Conservation (phyloP, 2,113 vertebrate species). For the Antechinus stuartii region DNA sequence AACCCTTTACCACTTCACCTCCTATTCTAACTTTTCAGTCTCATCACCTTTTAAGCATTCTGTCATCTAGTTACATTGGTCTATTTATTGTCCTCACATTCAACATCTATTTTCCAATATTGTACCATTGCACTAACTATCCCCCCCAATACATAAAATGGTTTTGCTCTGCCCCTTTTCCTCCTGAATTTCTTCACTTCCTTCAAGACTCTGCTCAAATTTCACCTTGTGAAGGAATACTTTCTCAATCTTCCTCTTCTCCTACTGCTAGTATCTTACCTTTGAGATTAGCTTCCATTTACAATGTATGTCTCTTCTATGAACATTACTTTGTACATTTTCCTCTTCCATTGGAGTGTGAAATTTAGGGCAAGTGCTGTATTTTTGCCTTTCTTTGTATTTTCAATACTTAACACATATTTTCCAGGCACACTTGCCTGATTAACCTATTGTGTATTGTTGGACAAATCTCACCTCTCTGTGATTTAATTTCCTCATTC, state of each 20-base stretch:
- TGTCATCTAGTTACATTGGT: background rate
- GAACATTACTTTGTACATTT: background rate
- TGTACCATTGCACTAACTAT: background rate
- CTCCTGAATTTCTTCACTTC: background rate
- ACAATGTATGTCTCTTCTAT: background rate
- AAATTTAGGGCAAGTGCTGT: background rate
- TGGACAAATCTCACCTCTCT: slow-evolving; percentile 17
- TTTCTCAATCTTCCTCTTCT: background rate
- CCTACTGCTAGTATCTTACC: background rate
- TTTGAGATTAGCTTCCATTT: background rate
- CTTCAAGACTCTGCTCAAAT: background rate
- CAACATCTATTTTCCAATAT: background rate
- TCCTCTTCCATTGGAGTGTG: background rate
- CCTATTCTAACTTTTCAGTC: background rate
- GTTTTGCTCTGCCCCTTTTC: background rate
- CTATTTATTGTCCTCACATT: background rate
- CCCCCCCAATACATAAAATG: background rate
- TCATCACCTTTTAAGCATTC: background rate
- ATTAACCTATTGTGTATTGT: background rate
- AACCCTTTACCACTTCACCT: background rate
- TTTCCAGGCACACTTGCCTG: background rate
- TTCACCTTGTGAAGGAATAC: background rate
- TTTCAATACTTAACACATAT: background rate
- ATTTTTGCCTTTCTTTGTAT: background rate
- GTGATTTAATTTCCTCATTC: slow-evolving; percentile 22